phyloP scores from a whole-genome alignment of 2,113 vertebrate species.

The Cairina moschata region DNA sequence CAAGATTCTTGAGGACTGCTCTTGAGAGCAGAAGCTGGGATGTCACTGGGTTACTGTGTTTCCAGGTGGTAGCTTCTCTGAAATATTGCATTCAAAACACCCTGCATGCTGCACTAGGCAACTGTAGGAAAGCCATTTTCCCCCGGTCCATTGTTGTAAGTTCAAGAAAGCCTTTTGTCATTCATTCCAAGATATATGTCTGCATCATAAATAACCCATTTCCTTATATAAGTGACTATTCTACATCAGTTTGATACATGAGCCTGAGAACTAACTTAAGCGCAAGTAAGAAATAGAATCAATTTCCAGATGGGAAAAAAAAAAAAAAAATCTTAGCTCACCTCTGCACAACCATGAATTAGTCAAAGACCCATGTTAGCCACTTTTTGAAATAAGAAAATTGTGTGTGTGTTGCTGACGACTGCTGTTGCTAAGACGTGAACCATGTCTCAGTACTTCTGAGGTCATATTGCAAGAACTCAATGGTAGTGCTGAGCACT shows the following conservation, averaged over 20 bases:
- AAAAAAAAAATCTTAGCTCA: neutral
- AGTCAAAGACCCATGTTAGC: neutral
- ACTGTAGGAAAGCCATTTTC: neutral
- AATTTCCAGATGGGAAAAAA: neutral
- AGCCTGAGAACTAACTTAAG: neutral
- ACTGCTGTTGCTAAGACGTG: rapidly evolving
- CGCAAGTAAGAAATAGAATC: neutral
- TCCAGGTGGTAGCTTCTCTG: neutral
- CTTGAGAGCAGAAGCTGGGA: neutral
- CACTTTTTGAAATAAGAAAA: neutral
- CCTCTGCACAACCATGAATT: neutral
- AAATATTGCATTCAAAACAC: neutral
- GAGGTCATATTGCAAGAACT: rapidly evolving
- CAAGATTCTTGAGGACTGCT: neutral
- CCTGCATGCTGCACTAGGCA: neutral
- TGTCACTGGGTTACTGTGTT: neutral
- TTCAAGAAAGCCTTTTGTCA: neutral
- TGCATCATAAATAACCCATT: neutral
- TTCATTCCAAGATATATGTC: neutral
- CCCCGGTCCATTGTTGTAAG: neutral
- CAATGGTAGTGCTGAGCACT: rapidly evolving
- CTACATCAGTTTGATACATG: neutral
- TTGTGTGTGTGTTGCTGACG: neutral
- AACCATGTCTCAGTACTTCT: rapidly evolving
- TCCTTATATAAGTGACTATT: neutral